Conservation (phyloP, 2,797 vertebrate genomes). For the Enteromius fasciolatus region DNA sequence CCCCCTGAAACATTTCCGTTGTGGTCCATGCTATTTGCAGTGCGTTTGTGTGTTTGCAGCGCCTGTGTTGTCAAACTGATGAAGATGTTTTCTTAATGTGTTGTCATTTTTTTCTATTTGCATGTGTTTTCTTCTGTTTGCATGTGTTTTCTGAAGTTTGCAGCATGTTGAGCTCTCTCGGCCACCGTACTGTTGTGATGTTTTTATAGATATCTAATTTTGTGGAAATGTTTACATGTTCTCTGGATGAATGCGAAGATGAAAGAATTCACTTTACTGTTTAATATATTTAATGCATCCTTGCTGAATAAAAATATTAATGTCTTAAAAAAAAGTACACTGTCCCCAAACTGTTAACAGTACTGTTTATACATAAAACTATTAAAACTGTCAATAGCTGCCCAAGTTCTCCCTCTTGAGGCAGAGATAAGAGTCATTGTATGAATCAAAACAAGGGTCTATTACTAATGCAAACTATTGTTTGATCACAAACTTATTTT, state of each 20-base stretch:
- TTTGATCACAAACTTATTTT: background rate
- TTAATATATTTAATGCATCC: background rate
- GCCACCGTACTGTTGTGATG: background rate
- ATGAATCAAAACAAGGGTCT: too few species aligned
- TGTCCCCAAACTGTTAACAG: background rate
- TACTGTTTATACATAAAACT: background rate
- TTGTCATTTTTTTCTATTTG: too few species aligned
- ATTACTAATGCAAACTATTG: too few species aligned
- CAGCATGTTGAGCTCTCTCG: too few species aligned
- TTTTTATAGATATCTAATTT: background rate
- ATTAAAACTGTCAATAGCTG: background rate
- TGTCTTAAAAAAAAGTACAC: background rate
- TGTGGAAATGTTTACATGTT: background rate
- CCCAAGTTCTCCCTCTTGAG: constrained; percentile 20
- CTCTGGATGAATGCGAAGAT: background rate
- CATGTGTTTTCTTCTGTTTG: too few species aligned
- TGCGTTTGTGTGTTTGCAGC: too few species aligned
- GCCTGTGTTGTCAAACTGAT: too few species aligned
- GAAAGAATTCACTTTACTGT: background rate
- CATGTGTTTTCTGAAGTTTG: too few species aligned
- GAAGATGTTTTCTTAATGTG: too few species aligned
- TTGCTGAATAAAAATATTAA: background rate
- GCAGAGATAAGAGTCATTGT: constrained; percentile 3
- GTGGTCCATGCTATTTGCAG: too few species aligned
- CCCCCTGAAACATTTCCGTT: too few species aligned